Evolutionary conservation across 2,888 invertebrate species (phyloP).

Genomic region (Metopia argyrocephala): DNA sequence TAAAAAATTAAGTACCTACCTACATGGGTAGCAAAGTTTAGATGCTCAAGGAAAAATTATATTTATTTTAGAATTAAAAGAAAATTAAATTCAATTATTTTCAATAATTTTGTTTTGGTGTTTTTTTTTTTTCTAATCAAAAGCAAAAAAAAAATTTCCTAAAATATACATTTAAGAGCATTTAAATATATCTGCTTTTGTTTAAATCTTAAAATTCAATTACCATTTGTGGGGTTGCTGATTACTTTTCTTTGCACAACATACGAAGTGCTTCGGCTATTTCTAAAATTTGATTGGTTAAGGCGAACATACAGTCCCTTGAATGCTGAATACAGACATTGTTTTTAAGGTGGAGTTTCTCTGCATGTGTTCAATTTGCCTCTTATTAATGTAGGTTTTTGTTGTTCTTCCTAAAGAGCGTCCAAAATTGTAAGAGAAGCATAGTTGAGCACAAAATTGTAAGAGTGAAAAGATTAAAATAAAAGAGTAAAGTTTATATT

Average conservation of each 20-base stretch:
- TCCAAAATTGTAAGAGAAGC: too few species aligned
- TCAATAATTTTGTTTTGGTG: too few species aligned
- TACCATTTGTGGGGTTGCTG: background rate
- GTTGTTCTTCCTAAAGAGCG: background rate
- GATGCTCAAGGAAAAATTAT: too few species aligned
- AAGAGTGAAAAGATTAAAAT: background rate
- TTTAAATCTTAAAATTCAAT: background rate
- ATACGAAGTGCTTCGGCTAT: slow-evolving; percentile 55
- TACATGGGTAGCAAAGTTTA: too few species aligned
- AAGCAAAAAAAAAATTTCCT: too few species aligned
- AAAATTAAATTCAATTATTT: too few species aligned
- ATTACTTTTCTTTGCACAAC: background rate
- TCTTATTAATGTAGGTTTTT: slow-evolving; percentile 14
- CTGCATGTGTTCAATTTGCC: background rate
- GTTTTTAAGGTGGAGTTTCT: slow-evolving; percentile 33
- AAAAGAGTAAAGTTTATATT: background rate
- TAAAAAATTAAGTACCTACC: too few species aligned
- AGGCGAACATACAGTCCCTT: slow-evolving; percentile 19
- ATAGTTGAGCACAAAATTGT: too few species aligned
- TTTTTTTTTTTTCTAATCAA: too few species aligned
- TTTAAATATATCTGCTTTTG: background rate
- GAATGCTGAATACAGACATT: slow-evolving; percentile 44
- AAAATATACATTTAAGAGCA: too few species aligned
- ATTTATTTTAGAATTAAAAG: too few species aligned
- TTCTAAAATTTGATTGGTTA: slow-evolving; percentile 36